phyloP scores from a whole-genome alignment of 2,888 invertebrate species.

The Brachyptera putata region DNA sequence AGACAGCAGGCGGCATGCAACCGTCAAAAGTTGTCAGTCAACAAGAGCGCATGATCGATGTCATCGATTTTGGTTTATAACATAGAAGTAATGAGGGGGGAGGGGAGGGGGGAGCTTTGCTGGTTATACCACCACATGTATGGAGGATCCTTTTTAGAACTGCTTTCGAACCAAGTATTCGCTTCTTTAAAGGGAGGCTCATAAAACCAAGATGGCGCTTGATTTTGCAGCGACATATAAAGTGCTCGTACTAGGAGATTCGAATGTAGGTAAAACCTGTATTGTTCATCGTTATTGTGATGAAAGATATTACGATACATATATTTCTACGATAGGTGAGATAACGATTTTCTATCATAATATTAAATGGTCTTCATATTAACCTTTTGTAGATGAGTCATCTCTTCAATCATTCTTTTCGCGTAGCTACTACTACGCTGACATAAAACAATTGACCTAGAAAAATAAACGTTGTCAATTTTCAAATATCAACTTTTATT shows the following conservation, averaged over 20 bases:
- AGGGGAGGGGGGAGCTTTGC: no score
- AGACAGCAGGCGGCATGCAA: neutral
- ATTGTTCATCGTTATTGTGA: constrained; percentile 87
- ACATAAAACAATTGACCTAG: no score
- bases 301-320: constrained; percentile 85
- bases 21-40: no score
- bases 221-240: constrained; percentile 86
- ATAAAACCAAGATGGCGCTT: constrained; percentile 60
- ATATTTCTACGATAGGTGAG: constrained; percentile 85
- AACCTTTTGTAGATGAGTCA: no score
- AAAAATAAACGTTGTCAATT: no score
- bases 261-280: constrained; percentile 87
- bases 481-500: no score
- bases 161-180: neutral
- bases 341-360: no score
- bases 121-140: no score
- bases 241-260: constrained; percentile 80
- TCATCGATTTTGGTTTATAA: constrained; percentile 11
- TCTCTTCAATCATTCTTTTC: no score
- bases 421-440: no score
- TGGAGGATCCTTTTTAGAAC: neutral
- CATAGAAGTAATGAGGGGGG: no score
- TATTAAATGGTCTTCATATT: no score
- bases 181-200: neutral
- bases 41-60: neutral